Evolutionary conservation across 2,797 vertebrate species (phyloP).

Genomic region (Molossus molossus): DNA sequence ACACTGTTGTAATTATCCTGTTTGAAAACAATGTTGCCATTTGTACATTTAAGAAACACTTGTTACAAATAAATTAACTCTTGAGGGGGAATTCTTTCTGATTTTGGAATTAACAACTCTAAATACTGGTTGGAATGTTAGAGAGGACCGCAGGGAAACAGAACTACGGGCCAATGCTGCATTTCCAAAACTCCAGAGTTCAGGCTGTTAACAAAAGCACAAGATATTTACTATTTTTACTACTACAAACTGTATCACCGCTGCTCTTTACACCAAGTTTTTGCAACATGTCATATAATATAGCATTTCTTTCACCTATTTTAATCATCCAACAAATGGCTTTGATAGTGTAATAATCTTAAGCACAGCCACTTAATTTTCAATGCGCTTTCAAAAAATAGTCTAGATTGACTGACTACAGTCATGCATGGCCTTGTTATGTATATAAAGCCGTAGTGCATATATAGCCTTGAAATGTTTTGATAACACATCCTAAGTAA

Average conservation of each 20-base stretch:
- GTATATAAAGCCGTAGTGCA: neutral
- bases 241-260: neutral
- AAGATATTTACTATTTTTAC: neutral
- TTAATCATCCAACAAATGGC: slow-evolving; percentile 46
- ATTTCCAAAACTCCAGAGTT: slow-evolving; percentile 22
- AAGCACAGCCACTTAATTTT: slow-evolving; percentile 56
- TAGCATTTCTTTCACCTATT: slow-evolving; percentile 42
- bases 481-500: slow-evolving; percentile 61
- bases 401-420: slow-evolving; percentile 29
- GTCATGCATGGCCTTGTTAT: neutral
- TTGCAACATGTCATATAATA: neutral
- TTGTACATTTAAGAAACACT: slow-evolving; percentile 80
- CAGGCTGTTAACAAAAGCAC: neutral
- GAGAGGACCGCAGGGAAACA: slow-evolving; percentile 25
- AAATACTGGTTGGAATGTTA: slow-evolving; percentile 22
- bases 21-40: slow-evolving; percentile 83
- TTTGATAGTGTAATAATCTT: slow-evolving; percentile 39
- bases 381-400: slow-evolving; percentile 46
- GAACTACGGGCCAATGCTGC: neutral
- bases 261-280: slow-evolving; percentile 25
- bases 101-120: slow-evolving; percentile 47
- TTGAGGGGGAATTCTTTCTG: slow-evolving; percentile 57
- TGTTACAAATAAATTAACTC: slow-evolving; percentile 75
- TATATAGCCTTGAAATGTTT: neutral
- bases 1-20: slow-evolving; percentile 82